These are phyloP conservation scores for Trypoxylus dichotomus DNA, from an alignment of 1,140 invertebrate species.

Conservation along the genomic window DNA sequence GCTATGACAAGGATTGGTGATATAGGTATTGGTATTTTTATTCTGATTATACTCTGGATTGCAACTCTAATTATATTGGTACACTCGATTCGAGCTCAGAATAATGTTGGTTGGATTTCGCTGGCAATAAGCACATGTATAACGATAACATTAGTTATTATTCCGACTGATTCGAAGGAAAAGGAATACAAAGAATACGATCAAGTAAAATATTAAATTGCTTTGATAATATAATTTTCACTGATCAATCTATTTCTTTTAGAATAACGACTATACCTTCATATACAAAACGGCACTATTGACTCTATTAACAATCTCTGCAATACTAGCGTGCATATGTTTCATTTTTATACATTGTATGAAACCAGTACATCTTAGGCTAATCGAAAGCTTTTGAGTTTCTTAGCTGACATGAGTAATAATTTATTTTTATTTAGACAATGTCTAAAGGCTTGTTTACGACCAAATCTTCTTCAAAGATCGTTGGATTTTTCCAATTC, in stretches of 20 bases:
- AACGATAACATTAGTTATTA: slow-evolving; percentile 57
- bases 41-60: slow-evolving; percentile 60
- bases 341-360: slow-evolving; percentile 59
- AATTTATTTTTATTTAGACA: slow-evolving; percentile 29
- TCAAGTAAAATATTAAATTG: neutral
- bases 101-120: slow-evolving; percentile 57
- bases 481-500: slow-evolving; percentile 47
- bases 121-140: slow-evolving; percentile 55
- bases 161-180: slow-evolving; percentile 54
- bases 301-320: slow-evolving; percentile 54
- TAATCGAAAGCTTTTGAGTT: slow-evolving; percentile 40
- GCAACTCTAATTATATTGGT: slow-evolving; percentile 59
- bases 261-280: slow-evolving; percentile 62
- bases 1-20: slow-evolving; percentile 53
- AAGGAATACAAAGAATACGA: slow-evolving; percentile 13
- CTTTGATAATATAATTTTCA: neutral
- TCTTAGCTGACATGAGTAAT: slow-evolving; percentile 27
- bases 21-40: slow-evolving; percentile 60
- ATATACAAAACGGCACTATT: slow-evolving; percentile 59
- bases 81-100: slow-evolving; percentile 59
- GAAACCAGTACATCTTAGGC: slow-evolving; percentile 53
- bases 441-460: slow-evolving; percentile 33
- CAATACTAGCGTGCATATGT: slow-evolving; percentile 54
- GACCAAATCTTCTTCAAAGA: slow-evolving; percentile 30
- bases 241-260: slow-evolving; percentile 48